Evolutionary conservation across 2,113 vertebrate genomes (phyloP).

Genomic region (Lamprologus lemairii): DNA sequence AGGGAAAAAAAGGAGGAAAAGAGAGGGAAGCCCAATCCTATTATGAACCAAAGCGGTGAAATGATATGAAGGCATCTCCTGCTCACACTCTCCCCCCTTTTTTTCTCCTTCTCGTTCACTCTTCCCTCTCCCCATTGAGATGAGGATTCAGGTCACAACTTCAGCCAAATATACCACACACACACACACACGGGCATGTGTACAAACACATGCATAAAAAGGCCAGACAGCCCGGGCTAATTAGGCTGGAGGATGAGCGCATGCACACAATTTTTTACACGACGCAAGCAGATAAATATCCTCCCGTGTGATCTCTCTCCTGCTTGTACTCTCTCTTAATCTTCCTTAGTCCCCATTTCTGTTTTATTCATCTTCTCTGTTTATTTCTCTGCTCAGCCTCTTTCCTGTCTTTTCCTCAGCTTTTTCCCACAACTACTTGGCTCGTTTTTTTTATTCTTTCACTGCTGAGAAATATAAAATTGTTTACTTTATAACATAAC

Average conservation of each 20-base stretch:
- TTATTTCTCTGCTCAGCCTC: neutral
- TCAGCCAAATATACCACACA: slow-evolving; percentile 37
- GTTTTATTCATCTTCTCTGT: neutral
- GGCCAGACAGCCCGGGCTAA: slow-evolving; percentile 34
- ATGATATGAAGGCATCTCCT: slow-evolving; percentile 56
- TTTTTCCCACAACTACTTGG: neutral
- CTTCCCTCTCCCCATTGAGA: slow-evolving; percentile 24
- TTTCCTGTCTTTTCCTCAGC: neutral
- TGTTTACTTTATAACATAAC: neutral
- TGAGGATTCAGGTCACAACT: slow-evolving; percentile 62
- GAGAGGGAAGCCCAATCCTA: slow-evolving; percentile 52
- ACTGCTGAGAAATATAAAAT: neutral
- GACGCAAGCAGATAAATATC: slow-evolving; percentile 40
- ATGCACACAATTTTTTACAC: slow-evolving; percentile 8
- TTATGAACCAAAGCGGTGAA: slow-evolving; percentile 59
- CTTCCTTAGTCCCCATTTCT: neutral
- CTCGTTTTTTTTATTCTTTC: neutral
- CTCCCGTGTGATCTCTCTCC: slow-evolving; percentile 14
- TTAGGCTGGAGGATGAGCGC: slow-evolving; percentile 37
- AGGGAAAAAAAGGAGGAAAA: neutral
- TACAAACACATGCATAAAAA: slow-evolving; percentile 28
- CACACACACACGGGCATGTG: neutral
- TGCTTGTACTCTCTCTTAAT: neutral
- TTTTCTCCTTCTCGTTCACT: neutral
- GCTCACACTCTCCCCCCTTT: neutral